Evolutionary conservation across 2,797 vertebrate genomes (phyloP).

Genomic region (Sebastiscus albofasciatus): DNA sequence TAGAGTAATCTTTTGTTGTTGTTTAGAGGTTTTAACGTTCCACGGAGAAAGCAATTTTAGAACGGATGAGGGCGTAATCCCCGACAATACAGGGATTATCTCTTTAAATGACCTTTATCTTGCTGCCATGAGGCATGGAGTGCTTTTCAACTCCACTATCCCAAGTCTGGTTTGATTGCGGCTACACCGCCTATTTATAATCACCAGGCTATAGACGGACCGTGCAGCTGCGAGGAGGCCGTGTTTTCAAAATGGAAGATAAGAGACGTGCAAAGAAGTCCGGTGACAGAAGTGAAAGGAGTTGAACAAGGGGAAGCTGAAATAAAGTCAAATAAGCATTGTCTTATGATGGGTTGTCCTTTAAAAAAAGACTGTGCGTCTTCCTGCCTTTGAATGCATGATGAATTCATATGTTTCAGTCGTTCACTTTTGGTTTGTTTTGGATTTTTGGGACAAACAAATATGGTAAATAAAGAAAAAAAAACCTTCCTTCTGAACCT

Average conservation of each 20-base stretch:
- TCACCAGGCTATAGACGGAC: slow-evolving; percentile 20
- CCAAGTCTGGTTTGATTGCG: slow-evolving; percentile 69
- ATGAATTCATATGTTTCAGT: not conserved
- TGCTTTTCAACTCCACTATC: slow-evolving; percentile 70
- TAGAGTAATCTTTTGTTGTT: slow-evolving; percentile 79
- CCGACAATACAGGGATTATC: slow-evolving; percentile 81
- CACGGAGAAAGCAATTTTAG: slow-evolving; percentile 82
- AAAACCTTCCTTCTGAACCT: not conserved
- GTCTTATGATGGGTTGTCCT: not conserved
- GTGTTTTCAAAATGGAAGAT: slow-evolving; percentile 34
- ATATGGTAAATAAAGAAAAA: not conserved
- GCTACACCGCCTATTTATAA: slow-evolving; percentile 65
- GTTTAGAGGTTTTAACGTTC: slow-evolving; percentile 77
- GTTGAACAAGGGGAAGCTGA: not conserved
- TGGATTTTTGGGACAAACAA: not conserved
- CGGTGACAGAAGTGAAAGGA: not conserved
- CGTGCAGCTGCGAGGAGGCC: slow-evolving; percentile 1
- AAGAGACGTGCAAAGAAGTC: slow-evolving; percentile 22
- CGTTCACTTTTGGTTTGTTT: not conserved
- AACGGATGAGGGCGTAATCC: slow-evolving; percentile 82
- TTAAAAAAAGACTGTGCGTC: not conserved
- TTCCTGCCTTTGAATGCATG: not conserved
- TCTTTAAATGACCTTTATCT: slow-evolving; percentile 83
- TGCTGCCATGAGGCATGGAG: slow-evolving; percentile 68
- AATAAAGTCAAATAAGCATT: not conserved